phyloP scores from a whole-genome alignment of 92 coral and sea anemone species.

The Parazoanthus swiftii region DNA sequence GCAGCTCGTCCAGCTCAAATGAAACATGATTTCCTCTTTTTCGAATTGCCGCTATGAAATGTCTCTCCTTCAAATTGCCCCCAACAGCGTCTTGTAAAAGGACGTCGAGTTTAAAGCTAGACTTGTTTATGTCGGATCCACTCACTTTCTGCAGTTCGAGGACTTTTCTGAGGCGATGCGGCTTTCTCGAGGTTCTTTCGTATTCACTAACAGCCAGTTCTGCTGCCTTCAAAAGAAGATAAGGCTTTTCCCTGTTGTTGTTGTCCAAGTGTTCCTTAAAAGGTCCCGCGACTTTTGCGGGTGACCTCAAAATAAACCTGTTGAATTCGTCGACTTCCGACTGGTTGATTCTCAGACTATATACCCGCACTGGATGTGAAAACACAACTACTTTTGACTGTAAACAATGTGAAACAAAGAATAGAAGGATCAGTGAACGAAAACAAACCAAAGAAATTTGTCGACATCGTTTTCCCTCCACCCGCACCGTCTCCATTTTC shows the following conservation, averaged over 20 bases:
- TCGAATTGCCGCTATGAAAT: slow-evolving; percentile 9
- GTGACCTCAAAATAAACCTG: slow-evolving; percentile 43
- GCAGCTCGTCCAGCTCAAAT: slow-evolving; percentile 20
- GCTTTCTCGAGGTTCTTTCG: slow-evolving; percentile 22
- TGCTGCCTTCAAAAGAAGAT: slow-evolving; percentile 70
- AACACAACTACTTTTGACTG: background rate
- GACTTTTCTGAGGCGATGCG: slow-evolving; percentile 59
- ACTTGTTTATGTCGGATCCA: background rate
- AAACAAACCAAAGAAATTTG: background rate
- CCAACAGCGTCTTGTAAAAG: slow-evolving; percentile 5
- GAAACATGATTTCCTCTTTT: background rate
- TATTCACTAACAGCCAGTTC: slow-evolving; percentile 63
- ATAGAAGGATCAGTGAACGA: background rate
- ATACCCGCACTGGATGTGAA: slow-evolving; percentile 17
- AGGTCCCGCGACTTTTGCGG: slow-evolving; percentile 10
- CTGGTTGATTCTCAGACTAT: slow-evolving; percentile 20
- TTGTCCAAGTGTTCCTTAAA: slow-evolving; percentile 12
- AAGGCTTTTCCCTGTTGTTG: slow-evolving; percentile 32
- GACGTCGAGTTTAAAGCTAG: background rate
- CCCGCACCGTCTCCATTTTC: background rate
- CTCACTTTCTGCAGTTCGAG: background rate
- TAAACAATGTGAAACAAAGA: background rate
- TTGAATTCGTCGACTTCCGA: slow-evolving; percentile 36
- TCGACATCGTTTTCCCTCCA: background rate
- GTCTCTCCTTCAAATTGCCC: slow-evolving; percentile 11